phyloP scores from a whole-genome alignment of 2,888 invertebrate species.

The Lycaena phlaeas region DNA sequence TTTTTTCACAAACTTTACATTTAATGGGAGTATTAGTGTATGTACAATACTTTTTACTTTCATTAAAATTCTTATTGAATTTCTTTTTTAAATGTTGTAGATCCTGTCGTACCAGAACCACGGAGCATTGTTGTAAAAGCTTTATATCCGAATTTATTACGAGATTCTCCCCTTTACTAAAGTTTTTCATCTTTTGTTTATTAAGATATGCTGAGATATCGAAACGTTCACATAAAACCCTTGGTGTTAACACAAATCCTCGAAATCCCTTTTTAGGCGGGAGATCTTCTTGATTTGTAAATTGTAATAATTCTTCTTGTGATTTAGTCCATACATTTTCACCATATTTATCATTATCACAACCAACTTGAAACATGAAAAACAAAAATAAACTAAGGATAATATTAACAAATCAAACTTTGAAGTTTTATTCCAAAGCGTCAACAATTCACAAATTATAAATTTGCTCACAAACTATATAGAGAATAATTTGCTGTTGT shows the following conservation, averaged over 20 bases:
- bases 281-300: constrained; percentile 13
- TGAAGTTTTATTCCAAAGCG: too few species aligned
- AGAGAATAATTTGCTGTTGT: too few species aligned
- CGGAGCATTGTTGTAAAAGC: constrained; percentile 28
- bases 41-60: constrained; percentile 11
- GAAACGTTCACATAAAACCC: constrained; percentile 32
- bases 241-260: constrained; percentile 39
- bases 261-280: constrained; percentile 30
- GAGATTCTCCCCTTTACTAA: neutral
- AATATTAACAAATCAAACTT: too few species aligned
- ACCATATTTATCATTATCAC: neutral
- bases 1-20: constrained; percentile 51
- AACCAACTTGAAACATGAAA: neutral
- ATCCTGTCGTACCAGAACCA: constrained; percentile 34
- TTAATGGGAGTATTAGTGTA: constrained; percentile 18
- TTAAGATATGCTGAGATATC: constrained; percentile 39
- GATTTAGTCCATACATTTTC: neutral
- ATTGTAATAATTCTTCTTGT: neutral
- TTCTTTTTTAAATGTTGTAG: constrained; percentile 28
- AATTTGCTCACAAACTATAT: too few species aligned
- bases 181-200: constrained; percentile 8
- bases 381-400: neutral
- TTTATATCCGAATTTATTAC: constrained; percentile 8
- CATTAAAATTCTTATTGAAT: constrained; percentile 16
- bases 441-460: too few species aligned